These are phyloP conservation scores for Ardeotis arabs DNA, from an alignment of 2,113 vertebrate species.

Conservation along the genomic window DNA sequence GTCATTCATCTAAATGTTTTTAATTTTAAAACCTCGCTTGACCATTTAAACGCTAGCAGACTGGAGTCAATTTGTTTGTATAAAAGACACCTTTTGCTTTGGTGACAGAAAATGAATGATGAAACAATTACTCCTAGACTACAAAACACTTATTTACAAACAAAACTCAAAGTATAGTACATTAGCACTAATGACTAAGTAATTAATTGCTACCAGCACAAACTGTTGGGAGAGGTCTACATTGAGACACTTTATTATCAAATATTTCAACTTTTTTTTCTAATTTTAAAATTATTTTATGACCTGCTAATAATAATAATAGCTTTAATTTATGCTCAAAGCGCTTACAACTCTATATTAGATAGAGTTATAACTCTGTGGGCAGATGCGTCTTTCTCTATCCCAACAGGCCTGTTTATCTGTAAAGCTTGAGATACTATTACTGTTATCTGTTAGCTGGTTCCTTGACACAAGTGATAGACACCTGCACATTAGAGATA, in stretches of 20 bases:
- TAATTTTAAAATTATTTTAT: neutral
- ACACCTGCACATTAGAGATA: neutral
- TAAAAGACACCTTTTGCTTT: neutral
- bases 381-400: neutral
- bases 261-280: neutral
- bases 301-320: neutral
- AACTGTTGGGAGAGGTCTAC: neutral
- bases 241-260: neutral
- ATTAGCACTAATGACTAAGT: neutral
- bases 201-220: neutral
- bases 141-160: neutral
- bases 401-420: neutral
- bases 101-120: conserved; percentile 10
- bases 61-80: neutral
- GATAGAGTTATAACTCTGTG: neutral
- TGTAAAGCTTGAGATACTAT: neutral
- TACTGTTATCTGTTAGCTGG: neutral
- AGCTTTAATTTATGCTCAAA: neutral
- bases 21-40: neutral
- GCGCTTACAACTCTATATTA: neutral
- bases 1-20: conserved; percentile 3
- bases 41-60: neutral
- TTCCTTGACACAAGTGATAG: neutral
- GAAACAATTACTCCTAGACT: conserved; percentile 5
- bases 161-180: neutral